Base-by-base conservation (phyloP, 2,888 invertebrate genomes). In the Xanthia icteritia region DNA sequence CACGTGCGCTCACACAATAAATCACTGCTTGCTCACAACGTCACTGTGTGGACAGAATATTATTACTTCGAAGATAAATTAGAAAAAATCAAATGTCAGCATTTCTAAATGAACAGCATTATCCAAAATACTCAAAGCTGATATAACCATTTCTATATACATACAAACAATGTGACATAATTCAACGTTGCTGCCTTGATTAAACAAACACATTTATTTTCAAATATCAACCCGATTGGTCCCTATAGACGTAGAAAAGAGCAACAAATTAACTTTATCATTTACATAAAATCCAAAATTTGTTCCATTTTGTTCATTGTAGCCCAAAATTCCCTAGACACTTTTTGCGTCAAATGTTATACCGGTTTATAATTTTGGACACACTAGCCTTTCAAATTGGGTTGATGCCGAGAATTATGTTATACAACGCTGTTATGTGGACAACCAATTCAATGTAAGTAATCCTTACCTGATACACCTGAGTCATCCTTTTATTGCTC, bases 401-500 rank as follows among this genome's bases (percentile, higher is more conserved):
- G 42, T 13, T 42, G 23, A 36, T 23, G 17, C 63, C 56, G 27
- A n/a, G n/a, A 54, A 74, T 71, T 54, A 31, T 39, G 45, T 75
- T 74, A 77, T 63, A 66, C 69, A 76, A 67, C 20, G 13, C 67
- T 72, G 69, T 86, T 73, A 74, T 73, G 67, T 64, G 42, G 56
- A 68, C 68, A 69, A 69, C 45, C 61, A 75, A 77, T 84, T 76
- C 56, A 76, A 77, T 69, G 71, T 73, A 48, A 67, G 68, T 81
- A 83, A 81, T 77, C 39, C 76, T 76, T 85, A 86, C 85, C 79
- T 83, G 88, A 84, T 84, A 80, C 77, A 83, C 89, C 92, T 96
- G 95, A 96, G 91, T 96, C 96, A 96, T 93, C 93, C 93, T 94
- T 94, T 95, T 94, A 93, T 93, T 91, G 92, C 90, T 90, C 92